Evolutionary conservation across 2,113 vertebrate genomes (phyloP).

Genomic region (Ursus arctos): DNA sequence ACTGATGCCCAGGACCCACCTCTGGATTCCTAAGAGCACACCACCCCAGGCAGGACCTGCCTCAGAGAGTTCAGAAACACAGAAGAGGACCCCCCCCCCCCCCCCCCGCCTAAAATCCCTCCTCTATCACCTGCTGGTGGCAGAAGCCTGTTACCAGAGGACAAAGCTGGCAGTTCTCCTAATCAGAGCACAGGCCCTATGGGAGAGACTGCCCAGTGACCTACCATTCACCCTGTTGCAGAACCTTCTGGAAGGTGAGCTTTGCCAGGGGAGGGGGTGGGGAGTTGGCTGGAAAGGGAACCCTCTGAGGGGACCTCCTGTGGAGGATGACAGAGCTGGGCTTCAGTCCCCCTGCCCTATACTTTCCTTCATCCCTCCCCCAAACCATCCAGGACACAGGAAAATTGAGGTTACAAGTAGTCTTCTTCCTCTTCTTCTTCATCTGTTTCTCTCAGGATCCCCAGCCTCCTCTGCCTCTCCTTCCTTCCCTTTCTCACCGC

Average conservation of each 20-base stretch:
- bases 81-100: background rate
- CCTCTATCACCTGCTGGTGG: background rate
- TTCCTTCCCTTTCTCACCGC: background rate
- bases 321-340: background rate
- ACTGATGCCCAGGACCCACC: background rate
- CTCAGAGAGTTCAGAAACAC: background rate
- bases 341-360: background rate
- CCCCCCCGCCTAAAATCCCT: background rate
- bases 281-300: background rate
- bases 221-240: background rate
- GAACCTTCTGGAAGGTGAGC: constrained; percentile 58
- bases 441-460: background rate
- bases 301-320: background rate
- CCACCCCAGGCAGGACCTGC: background rate
- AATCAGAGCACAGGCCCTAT: background rate
- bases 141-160: background rate
- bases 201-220: background rate
- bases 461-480: background rate
- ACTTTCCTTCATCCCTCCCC: background rate
- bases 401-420: background rate
- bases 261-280: background rate
- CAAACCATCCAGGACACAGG: background rate
- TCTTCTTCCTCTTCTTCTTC: background rate
- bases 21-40: background rate
- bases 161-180: background rate